Conservation (phyloP, 1,140 invertebrate species). For the Drosophila athabasca region DNA sequence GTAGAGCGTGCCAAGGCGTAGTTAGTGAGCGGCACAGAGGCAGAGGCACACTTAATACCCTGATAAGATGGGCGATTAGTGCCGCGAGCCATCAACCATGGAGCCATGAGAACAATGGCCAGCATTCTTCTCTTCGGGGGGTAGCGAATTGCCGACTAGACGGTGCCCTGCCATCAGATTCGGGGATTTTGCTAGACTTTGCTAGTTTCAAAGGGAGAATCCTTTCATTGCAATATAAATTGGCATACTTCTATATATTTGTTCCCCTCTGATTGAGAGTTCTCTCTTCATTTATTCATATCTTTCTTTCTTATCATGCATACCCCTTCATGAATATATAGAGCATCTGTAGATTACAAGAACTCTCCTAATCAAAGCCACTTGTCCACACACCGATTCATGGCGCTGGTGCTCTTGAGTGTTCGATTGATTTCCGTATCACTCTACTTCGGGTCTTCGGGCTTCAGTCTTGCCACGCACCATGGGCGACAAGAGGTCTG, state of each 20-base stretch:
- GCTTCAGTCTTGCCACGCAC: slow-evolving; percentile 52
- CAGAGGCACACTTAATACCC: slow-evolving; percentile 65
- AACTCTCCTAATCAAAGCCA: slow-evolving; percentile 31
- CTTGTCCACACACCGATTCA: slow-evolving; percentile 17
- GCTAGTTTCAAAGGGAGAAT: too few relatives aligned
- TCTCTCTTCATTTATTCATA: not conserved
- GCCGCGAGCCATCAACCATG: slow-evolving; percentile 39
- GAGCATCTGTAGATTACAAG: slow-evolving; percentile 41
- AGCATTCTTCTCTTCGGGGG: not conserved
- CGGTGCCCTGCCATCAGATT: too few relatives aligned
- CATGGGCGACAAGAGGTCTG: slow-evolving; percentile 73
- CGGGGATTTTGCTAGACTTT: too few relatives aligned
- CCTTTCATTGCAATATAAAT: too few relatives aligned
- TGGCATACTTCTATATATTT: too few relatives aligned
- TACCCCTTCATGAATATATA: slow-evolving; percentile 7
- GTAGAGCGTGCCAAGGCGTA: slow-evolving; percentile 66
- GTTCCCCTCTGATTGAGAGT: too few relatives aligned
- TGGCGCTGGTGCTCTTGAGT: slow-evolving; percentile 2
- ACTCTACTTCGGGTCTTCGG: not conserved
- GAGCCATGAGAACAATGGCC: slow-evolving; percentile 48
- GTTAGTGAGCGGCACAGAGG: slow-evolving; percentile 38
- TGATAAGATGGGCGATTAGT: slow-evolving; percentile 75
- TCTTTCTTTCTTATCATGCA: not conserved
- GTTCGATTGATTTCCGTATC: not conserved
- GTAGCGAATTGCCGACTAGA: too few relatives aligned